Evolutionary conservation across 37 sponge, comb jelly and placozoan species (phyloP).

Genomic region (Chondrosia reniformis): DNA sequence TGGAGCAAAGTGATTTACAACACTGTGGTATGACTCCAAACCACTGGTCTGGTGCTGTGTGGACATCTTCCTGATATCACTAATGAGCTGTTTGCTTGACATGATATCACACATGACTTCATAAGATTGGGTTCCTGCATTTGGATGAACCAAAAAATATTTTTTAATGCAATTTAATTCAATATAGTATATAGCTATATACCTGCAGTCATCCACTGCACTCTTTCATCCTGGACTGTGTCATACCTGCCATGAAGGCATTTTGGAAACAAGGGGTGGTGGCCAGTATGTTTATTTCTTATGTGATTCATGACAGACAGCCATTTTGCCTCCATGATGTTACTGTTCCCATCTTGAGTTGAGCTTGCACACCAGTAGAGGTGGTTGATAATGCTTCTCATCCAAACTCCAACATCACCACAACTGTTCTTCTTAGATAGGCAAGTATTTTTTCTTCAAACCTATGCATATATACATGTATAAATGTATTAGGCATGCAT

Average conservation of each 20-base stretch:
- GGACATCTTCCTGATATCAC: background rate
- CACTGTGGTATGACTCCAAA: background rate
- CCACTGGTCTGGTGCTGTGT: background rate
- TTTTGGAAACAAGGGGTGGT: background rate
- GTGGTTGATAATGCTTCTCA: slow-evolving; percentile 45
- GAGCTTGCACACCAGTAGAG: slow-evolving; percentile 43
- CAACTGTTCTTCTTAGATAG: slow-evolving; percentile 47
- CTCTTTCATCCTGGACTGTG: background rate
- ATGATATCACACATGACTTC: background rate
- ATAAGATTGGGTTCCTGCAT: background rate
- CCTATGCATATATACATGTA: background rate
- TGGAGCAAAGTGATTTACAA: background rate
- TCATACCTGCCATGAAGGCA: background rate
- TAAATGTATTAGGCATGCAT: background rate
- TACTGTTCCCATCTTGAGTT: background rate
- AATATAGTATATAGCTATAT: too few relatives aligned
- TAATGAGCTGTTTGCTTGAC: background rate
- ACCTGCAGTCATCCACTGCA: slow-evolving; percentile 4
- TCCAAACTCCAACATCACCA: slow-evolving; percentile 31
- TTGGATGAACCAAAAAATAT: background rate
- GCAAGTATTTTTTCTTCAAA: slow-evolving; percentile 21
- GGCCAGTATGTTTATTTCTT: background rate
- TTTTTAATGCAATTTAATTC: too few relatives aligned
- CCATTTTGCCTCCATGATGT: background rate
- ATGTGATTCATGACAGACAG: slow-evolving; percentile 4